phyloP scores from a whole-genome alignment of 2,113 vertebrate genomes.

The Falcunculus frontatus region DNA sequence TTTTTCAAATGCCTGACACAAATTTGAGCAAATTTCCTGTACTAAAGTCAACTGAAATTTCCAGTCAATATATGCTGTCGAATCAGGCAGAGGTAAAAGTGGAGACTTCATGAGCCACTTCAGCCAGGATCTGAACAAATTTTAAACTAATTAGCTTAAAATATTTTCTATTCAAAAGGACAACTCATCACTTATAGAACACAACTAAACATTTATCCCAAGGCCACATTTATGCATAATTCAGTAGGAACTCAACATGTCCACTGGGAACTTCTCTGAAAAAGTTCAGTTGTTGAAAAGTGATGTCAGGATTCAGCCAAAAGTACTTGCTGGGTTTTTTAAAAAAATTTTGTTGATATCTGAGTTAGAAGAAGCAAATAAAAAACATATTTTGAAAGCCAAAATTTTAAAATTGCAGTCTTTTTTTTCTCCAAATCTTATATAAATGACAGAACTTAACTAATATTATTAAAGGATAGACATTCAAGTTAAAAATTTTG shows the following conservation, averaged over 20 bases:
- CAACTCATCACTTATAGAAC: background rate
- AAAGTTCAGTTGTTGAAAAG: background rate
- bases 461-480: background rate
- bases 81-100: background rate
- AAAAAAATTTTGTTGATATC: background rate
- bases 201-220: background rate
- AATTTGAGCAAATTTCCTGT: background rate
- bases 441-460: background rate
- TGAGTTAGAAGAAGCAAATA: background rate
- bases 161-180: background rate
- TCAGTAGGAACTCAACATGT: background rate
- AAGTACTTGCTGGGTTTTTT: background rate
- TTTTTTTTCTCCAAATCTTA: background rate
- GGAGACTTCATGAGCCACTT: background rate
- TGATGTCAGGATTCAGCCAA: background rate
- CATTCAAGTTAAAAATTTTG: background rate
- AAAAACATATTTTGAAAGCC: background rate
- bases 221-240: background rate
- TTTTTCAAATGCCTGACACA: background rate
- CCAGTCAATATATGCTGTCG: background rate
- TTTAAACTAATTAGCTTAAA: background rate
- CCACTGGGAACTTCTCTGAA: background rate
- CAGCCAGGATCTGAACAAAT: background rate
- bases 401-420: background rate
- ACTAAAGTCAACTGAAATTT: background rate